These are phyloP conservation scores for Deilephila porcellus DNA, from an alignment of 2,888 invertebrate genomes.

Conservation along the genomic window DNA sequence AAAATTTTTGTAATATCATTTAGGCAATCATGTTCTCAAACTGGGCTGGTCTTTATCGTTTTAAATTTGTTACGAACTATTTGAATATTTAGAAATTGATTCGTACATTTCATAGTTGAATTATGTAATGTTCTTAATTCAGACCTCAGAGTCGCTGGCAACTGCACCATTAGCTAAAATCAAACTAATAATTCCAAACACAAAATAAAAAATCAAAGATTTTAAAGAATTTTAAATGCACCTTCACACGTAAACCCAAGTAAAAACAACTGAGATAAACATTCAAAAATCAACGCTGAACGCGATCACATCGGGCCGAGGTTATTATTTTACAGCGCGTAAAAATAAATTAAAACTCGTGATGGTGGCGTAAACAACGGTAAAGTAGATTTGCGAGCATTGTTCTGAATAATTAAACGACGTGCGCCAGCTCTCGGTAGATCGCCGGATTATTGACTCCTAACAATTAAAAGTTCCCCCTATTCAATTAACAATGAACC, in stretches of 20 bases:
- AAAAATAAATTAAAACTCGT: constrained; percentile 52
- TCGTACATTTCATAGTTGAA: too few species aligned
- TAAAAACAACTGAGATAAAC: neutral
- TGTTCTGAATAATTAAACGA: constrained; percentile 70
- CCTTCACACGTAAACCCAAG: neutral
- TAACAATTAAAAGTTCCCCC: constrained; percentile 68
- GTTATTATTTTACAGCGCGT: constrained; percentile 37
- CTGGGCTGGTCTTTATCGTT: too few species aligned
- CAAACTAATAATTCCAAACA: too few species aligned
- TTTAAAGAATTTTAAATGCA: neutral
- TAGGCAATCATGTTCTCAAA: too few species aligned
- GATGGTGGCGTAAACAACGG: constrained; percentile 46
- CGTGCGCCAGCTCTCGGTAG: constrained; percentile 54
- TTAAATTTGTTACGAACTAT: too few species aligned
- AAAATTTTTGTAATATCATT: too few species aligned
- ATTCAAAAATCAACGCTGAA: constrained; percentile 10
- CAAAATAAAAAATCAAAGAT: too few species aligned
- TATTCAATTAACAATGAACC: constrained; percentile 69
- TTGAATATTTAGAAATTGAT: too few species aligned
- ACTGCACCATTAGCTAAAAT: too few species aligned
- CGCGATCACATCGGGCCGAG: neutral
- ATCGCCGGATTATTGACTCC: constrained; percentile 64
- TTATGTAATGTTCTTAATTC: too few species aligned
- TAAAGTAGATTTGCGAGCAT: constrained; percentile 54
- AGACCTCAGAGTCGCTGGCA: too few species aligned